A percentile compares a stretch with the other conserved stretches of the same genome.
Conservation (phyloP, 2,113 vertebrate genomes). For the Spheniscus mendiculus region DNA sequence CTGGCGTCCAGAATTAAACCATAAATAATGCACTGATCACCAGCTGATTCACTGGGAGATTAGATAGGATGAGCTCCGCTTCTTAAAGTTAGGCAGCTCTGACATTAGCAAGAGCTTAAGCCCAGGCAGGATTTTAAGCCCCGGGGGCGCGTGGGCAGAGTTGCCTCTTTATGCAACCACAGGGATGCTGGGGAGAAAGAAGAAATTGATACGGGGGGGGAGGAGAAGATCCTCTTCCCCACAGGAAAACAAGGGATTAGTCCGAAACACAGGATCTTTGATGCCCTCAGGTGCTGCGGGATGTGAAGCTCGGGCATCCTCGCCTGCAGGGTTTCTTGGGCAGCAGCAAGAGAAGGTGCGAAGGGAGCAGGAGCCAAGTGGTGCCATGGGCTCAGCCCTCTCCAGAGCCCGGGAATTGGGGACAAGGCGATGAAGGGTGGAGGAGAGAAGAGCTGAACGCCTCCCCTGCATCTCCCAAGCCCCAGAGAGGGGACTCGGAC, state of each 20-base stretch:
- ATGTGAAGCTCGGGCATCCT: not conserved
- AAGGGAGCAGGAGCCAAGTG: not conserved
- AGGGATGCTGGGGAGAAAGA: not conserved
- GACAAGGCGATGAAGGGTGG: not conserved
- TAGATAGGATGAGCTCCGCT: conserved; percentile 48
- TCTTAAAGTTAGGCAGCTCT: conserved; percentile 37
- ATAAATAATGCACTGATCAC: not conserved
- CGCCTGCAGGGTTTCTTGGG: fast-evolving
- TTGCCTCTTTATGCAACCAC: not conserved
- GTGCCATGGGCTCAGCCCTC: fast-evolving
- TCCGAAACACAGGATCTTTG: not conserved
- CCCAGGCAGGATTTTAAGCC: not conserved
- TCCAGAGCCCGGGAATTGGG: fast-evolving
- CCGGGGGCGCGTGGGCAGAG: not conserved
- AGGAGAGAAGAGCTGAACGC: not conserved
- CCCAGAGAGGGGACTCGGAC: fast-evolving
- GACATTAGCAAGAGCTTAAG: conserved; percentile 18
- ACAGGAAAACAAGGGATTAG: not conserved
- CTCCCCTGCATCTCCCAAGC: not conserved
- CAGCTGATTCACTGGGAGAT: not conserved
- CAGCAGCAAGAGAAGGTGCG: not conserved
- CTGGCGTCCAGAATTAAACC: not conserved
- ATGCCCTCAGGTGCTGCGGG: not conserved
- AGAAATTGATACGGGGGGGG: not conserved
- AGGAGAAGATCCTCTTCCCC: not conserved